phyloP scores from a whole-genome alignment of 2,888 invertebrate genomes.

The Stegophylla sp. region DNA sequence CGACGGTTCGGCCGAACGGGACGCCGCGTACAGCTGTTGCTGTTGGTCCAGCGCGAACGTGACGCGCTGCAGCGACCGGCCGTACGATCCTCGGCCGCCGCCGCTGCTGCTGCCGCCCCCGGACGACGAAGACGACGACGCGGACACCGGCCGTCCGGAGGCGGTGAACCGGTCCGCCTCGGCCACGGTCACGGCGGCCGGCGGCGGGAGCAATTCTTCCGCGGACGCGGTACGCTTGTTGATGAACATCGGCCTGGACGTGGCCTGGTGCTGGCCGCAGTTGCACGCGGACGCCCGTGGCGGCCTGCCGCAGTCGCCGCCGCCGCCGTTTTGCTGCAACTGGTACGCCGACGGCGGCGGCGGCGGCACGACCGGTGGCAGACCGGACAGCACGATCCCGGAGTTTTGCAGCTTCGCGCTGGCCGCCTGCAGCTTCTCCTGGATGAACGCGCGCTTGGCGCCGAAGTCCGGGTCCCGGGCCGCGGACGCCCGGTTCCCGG shows the following conservation, averaged over 20 bases:
- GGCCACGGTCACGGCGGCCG: conserved; percentile 59
- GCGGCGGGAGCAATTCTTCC: conserved; percentile 61
- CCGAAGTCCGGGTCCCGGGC: conserved; percentile 49
- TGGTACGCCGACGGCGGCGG: conserved; percentile 44
- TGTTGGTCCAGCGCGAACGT: conserved; percentile 63
- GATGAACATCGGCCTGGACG: conserved; percentile 60
- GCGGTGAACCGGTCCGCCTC: conserved; percentile 14
- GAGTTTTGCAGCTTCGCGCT: conserved; percentile 40
- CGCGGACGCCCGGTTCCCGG: conserved; percentile 18
- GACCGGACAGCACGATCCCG: conserved; percentile 52
- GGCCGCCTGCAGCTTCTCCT: conserved; percentile 57
- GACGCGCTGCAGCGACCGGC: conserved; percentile 63
- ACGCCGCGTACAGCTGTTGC: conserved; percentile 1
- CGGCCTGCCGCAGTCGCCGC: conserved; percentile 20
- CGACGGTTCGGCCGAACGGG: neutral
- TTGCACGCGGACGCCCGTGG: conserved; percentile 60
- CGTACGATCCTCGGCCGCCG: conserved; percentile 63
- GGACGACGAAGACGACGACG: conserved; percentile 56
- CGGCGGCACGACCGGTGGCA: conserved; percentile 27
- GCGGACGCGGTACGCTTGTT: conserved; percentile 62
- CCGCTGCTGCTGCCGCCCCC: conserved; percentile 57
- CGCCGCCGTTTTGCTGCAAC: conserved; percentile 51
- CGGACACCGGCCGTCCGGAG: neutral
- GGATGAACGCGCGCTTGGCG: conserved; percentile 54
- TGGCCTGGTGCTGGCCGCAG: conserved; percentile 62